Evolutionary conservation across 2,888 invertebrate genomes (phyloP), one percentile per base, ranked within the genome.

Genomic region (Philaethria dido): DNA sequence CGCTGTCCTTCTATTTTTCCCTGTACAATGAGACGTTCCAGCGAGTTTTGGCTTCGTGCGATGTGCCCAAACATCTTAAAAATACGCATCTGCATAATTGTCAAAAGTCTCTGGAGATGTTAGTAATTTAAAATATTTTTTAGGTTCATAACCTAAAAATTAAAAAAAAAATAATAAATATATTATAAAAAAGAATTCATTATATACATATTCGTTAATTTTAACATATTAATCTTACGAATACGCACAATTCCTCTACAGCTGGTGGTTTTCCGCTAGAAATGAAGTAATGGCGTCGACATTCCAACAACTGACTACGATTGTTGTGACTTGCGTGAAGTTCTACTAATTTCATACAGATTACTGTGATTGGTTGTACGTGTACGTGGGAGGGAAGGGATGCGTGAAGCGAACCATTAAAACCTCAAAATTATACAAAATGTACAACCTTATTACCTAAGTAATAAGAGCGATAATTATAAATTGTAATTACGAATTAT

Each of bases 311-410:
- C 78, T 72, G n/a, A 76, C 76, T 33, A 71, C 77, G 79, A 80
- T 84, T 80, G 80, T 80, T 77, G 81, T 79, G 77, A 78, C 77
- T 78, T 80, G 82, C 80, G 82, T 81, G 80, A 82, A 83, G 81
- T 84, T 86, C 81, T 52, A 45, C 65, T 84, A 85, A 88, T 86
- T 86, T 87, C 80, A 75, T 83, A 82, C 81, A 83, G 81, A 82
- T 84, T 79, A 80, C 80, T 80, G 81, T 85, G 87, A 89, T 89
- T 89, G 89, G 88, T 75, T 71, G 73, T 68, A 73, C n/a, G n/a
- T n/a, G 68, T 74, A 70, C 62, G 65, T 61, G 72, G 76, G 77
- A 73, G 80, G 78, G 78, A 73, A 77, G 72, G 76, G 64, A 66
- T 67, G 64, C 47, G 76, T 75, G 73, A 79, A 80, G 81, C 78